phyloP scores from a whole-genome alignment of 1,140 invertebrate species.

The Micrasema minimum region DNA sequence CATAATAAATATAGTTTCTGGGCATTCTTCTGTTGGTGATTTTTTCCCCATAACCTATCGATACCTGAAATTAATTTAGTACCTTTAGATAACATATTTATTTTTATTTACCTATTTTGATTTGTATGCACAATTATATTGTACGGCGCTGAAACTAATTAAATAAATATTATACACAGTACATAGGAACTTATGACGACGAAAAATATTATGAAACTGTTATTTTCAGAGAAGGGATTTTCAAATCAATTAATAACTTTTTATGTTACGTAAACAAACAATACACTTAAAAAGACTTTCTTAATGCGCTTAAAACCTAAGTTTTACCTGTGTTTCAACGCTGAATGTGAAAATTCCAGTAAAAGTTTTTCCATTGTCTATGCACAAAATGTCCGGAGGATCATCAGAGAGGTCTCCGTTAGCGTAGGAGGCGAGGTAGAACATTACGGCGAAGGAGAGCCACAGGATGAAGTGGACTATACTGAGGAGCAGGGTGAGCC shows the following conservation, averaged over 20 bases:
- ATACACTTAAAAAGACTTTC: too few relatives aligned
- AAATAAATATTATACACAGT: too few relatives aligned
- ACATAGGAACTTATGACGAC: too few relatives aligned
- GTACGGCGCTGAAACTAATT: too few relatives aligned
- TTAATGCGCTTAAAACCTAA: too few relatives aligned
- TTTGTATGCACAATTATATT: too few relatives aligned
- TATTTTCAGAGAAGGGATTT: too few relatives aligned
- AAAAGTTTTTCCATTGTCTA: conserved; percentile 58
- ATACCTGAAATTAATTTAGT: conserved; percentile 54
- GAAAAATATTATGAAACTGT: too few relatives aligned
- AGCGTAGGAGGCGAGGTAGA: conserved; percentile 60
- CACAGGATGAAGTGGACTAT: conserved; percentile 61
- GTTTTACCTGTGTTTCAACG: conserved; percentile 63
- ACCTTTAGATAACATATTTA: too few relatives aligned
- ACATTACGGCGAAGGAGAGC: conserved; percentile 60
- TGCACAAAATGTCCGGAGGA: conserved; percentile 57
- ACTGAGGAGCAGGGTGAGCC: conserved; percentile 61
- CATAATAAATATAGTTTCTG: conserved; percentile 77
- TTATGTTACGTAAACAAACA: too few relatives aligned
- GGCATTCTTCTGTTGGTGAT: conserved; percentile 81
- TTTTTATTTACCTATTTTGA: too few relatives aligned
- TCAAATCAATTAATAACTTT: too few relatives aligned
- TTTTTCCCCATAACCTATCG: conserved; percentile 75
- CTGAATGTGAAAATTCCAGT: conserved; percentile 66
- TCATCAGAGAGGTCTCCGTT: conserved; percentile 63